Base-by-base conservation (phyloP, 1,140 invertebrate species). In the Patella vulgata region DNA sequence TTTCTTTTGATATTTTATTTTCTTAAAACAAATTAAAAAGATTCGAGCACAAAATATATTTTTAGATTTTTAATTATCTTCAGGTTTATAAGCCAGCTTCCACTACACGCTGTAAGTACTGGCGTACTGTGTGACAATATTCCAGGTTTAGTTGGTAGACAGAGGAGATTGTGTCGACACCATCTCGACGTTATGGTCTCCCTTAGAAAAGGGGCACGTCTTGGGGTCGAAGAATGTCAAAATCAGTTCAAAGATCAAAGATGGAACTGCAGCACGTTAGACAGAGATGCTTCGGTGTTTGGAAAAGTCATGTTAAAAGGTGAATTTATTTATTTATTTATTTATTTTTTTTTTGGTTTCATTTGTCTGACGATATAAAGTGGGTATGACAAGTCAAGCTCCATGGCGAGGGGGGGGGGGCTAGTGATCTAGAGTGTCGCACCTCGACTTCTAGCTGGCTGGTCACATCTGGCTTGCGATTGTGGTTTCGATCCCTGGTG, bases 141-240 rank as follows among this genome's bases (percentile, higher is more conserved):
- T 50, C 81, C 81, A 19, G 81, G 81, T 19, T 67, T 83, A 17
- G 70, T 80, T 3, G 77, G 77, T 11, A 68, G 71, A 55, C 80
- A 82, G 61, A 63, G 72, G 43, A 67, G 71, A 8, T 63, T 89
- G 31, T 88, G 88, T 73, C 81, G 87, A 65, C 73, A 77, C 23
- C 82, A 87, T 75, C 88, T 85, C 14, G 83, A 86, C 67, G 84
- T 87, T 36, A 87, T 88, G 72, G 75, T 82, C 14, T 81, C 82
- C 17, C 83, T 88, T 21, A 82, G 85, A 4, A 80, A 87, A 36
- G 88, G 88, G 23, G 86, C 87, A 1, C 71, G 83, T 21, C 71
- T 85, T 36, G 88, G 87, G 1, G 85, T 88, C 31, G 71, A 82
- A 33, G 87, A 89, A 62, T 89, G 88, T 63, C 87, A 88, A 70